Evolutionary conservation across 1,140 invertebrate genomes (phyloP).

Genomic region (Saccostrea glomerata): DNA sequence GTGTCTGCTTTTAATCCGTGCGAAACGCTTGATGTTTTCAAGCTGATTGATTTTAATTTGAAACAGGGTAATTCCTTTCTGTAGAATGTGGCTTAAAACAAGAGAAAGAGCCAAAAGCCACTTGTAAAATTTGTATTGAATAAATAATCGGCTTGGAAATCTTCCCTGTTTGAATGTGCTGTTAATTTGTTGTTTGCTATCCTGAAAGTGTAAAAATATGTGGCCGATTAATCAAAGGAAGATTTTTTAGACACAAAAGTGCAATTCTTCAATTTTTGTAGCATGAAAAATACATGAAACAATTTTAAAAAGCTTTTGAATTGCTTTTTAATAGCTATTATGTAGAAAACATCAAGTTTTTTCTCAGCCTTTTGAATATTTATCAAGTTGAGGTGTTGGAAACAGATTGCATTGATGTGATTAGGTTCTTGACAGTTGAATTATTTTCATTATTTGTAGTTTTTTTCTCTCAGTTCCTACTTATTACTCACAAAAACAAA

Average conservation of each 20-base stretch:
- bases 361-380: neutral
- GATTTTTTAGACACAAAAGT: neutral
- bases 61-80: constrained; percentile 14
- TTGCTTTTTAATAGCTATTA: constrained; percentile 19
- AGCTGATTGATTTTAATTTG: constrained; percentile 34
- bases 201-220: constrained; percentile 20
- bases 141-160: constrained; percentile 38
- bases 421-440: neutral
- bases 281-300: constrained; percentile 33
- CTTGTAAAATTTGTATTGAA: constrained; percentile 34
- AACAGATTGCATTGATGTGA: neutral
- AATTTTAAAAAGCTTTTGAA: constrained; percentile 13
- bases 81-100: constrained; percentile 30
- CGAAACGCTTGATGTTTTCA: constrained; percentile 23
- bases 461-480: neutral
- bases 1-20: constrained; percentile 17
- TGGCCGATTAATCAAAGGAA: constrained; percentile 23
- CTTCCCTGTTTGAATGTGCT: neutral
- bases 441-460: constrained; percentile 6
- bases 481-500: constrained; percentile 16
- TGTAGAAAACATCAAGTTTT: neutral
- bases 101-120: constrained; percentile 6
- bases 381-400: neutral
- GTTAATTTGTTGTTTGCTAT: constrained; percentile 14
- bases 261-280: constrained; percentile 18